phyloP scores from a whole-genome alignment of 92 coral and sea anemone species.

The Epizoanthus rinbou region DNA sequence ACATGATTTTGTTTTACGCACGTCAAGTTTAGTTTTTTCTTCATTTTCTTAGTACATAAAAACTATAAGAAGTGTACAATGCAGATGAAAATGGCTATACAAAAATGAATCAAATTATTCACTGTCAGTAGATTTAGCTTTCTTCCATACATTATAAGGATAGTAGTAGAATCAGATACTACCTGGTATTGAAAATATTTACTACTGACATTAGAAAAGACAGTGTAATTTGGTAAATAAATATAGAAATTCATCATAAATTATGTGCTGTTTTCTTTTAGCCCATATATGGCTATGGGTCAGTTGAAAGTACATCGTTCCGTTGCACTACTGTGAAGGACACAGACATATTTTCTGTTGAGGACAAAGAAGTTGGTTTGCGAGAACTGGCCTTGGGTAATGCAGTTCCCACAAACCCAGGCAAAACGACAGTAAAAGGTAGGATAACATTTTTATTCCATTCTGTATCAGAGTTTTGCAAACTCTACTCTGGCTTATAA shows the following conservation, averaged over 20 bases:
- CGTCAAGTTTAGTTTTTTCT: too few relatives aligned
- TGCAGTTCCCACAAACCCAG: slow-evolving; percentile 86
- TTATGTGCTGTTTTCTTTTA: neutral
- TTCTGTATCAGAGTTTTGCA: neutral
- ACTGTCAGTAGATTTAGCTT: too few relatives aligned
- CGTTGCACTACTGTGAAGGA: slow-evolving; percentile 82
- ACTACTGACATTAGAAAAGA: too few relatives aligned
- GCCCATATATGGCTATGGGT: slow-evolving; percentile 98
- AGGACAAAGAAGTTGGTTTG: slow-evolving; percentile 88
- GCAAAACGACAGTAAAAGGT: slow-evolving; percentile 84
- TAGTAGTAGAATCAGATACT: too few relatives aligned
- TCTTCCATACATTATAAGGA: too few relatives aligned
- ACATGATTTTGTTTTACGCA: too few relatives aligned
- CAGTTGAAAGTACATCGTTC: slow-evolving; percentile 79
- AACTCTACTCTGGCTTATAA: neutral
- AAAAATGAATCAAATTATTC: too few relatives aligned
- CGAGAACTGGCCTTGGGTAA: slow-evolving; percentile 92
- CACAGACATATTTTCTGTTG: slow-evolving; percentile 89
- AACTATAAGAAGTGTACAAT: too few relatives aligned
- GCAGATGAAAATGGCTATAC: too few relatives aligned
- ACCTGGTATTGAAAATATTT: too few relatives aligned
- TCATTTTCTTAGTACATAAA: too few relatives aligned
- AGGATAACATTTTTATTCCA: too few relatives aligned
- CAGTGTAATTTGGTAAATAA: neutral
- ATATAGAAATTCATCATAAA: neutral